Percentiles rank a stretch among this genome's conserved stretches.
Conservation (phyloP, 2,797 vertebrate species). For the Typhlichthys subterraneus region DNA sequence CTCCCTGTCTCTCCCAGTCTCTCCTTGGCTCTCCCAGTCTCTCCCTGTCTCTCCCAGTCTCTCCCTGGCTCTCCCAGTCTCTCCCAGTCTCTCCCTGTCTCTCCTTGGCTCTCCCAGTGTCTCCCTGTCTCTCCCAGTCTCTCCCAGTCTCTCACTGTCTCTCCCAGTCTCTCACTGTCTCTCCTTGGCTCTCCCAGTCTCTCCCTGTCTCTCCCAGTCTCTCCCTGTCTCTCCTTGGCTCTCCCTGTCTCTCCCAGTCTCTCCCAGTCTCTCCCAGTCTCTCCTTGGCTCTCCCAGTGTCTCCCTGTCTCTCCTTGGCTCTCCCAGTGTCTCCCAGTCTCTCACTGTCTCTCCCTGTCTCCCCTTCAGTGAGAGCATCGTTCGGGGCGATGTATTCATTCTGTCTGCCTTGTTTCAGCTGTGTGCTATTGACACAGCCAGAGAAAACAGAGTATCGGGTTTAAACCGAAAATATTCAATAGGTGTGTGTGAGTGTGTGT, state of each 20-base stretch:
- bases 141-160: too few relatives aligned
- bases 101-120: too few relatives aligned
- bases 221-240: background rate
- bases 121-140: too few relatives aligned
- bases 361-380: slow-evolving; percentile 20
- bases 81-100: slow-evolving; percentile 36
- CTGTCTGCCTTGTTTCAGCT: slow-evolving; percentile 26
- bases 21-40: too few relatives aligned
- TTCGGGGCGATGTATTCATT: slow-evolving; percentile 16
- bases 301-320: background rate
- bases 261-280: background rate
- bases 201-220: too few relatives aligned
- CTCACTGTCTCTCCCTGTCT: slow-evolving; percentile 28
- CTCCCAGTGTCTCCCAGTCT: slow-evolving; percentile 1
- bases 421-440: slow-evolving; percentile 16
- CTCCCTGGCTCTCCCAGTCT: slow-evolving; percentile 13
- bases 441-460: slow-evolving; percentile 44
- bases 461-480: slow-evolving; percentile 13
- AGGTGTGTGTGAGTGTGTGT: slow-evolving; percentile 13
- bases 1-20: background rate
- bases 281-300: slow-evolving; percentile 1
- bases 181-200: too few relatives aligned
- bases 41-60: slow-evolving; percentile 22
- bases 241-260: background rate
- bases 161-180: too few relatives aligned